Base-by-base conservation (phyloP, 2,113 vertebrate species). In the Parus major region DNA sequence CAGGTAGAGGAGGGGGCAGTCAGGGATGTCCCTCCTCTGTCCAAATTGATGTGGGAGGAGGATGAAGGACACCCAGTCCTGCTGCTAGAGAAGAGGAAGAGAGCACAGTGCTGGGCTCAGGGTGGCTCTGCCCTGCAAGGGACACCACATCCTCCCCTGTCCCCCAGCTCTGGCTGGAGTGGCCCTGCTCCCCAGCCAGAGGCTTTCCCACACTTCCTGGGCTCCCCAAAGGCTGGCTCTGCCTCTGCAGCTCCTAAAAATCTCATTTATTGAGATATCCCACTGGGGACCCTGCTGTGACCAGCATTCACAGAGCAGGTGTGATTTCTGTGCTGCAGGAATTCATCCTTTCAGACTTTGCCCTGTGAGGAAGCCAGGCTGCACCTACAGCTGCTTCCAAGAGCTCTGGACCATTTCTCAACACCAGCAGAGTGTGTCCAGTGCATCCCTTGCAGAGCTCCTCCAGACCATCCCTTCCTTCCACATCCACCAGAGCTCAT, bases 241-340 rank as follows among this genome's bases (percentile, higher is more conserved):
- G 80, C 22, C 42, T 35, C 41, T 31, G 56, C 24, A 66, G 22
- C 42, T 9, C 28, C 60, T 18, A 12, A 14, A 44, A 35, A n/a
- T 3, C 27, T 17, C 33, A 10, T 15, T 59, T 68, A 16, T 6
- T 9, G 39, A 61, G 50, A 21, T 2, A 11, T 25, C 56, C 24
- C 46, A 2, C 0, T 6, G 42, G 33, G 28, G n/a, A 24, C 69
- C 57, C 18, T 10, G 25, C 65, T 33, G 61, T 18, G 52, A 11
- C 20, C 0, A 0, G 18, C 31, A 8, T 13, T 18, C 15, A 8
- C 31, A 17, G 29, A 0, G 33, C 35, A 19, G 49, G 36, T 50
- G 55, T 18, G 56, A 27, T 46, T 88, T 36, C 72, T 68, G 24
- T 59, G 61, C 15, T 28, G 36, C 68, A 52, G 0, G 6, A 39